Evolutionary conservation across 1,140 invertebrate species (phyloP), one percentile per base, ranked within the genome.

Genomic region (Drosophila sproati): DNA sequence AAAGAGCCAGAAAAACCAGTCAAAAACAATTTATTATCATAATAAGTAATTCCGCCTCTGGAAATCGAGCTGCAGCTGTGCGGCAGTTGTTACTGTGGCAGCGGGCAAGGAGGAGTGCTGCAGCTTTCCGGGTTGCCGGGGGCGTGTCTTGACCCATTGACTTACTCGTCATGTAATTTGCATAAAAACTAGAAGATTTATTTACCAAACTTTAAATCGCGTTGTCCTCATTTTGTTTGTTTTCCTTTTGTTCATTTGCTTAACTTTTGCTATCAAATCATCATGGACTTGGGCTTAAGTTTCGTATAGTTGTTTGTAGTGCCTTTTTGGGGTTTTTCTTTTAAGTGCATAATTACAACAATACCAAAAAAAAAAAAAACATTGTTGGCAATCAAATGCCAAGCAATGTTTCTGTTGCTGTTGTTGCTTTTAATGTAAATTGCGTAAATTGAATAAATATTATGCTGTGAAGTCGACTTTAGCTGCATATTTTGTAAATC

Each of bases 391-490:
- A 83, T 80, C 73, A 80, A 85, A 85, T 78, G 47, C 56, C 69
- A 50, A 54, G 56, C 66, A 54, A 63, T 68, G 47, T 61, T 59
- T 60, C 48, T 39, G 39, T 72, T 87, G 41, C 12, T 73, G 5
- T 57, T 61, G 60, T 73, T 76, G 61, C 48, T 59, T 54, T 68
- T 73, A 41, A 64, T 80, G 73, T 51, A 80, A 89, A 88, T 88
- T 88, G 83, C 83, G 83, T 88, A 88, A 88, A 88, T 87, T 87
- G 85, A 80, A 83, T 83, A 82, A 83, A 88, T 67, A 87, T 87
- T 83, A 88, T 87, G 77, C 80, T 87, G 37, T 56, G 77, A 43
- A 73, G 63, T 47, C 39, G 82, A 70, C 61, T 71, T 68, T 77
- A 47, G 73, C 54, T 80, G 64, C 78, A 80, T 73, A 82, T 75